Evolutionary conservation across 2,888 invertebrate species (phyloP).

Genomic region (Temnothorax ravouxi): DNA sequence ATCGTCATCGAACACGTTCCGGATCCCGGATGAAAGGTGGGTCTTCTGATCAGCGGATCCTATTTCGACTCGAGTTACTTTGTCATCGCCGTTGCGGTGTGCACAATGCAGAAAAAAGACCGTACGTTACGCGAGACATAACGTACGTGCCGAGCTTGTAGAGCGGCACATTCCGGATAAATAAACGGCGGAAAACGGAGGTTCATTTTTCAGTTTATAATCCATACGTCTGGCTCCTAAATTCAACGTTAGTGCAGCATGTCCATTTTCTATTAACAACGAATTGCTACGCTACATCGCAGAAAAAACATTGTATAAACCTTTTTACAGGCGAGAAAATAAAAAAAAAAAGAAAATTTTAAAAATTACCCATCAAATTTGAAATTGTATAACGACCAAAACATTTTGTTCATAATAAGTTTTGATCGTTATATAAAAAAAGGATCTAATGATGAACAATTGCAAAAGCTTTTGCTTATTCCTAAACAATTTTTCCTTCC

Average conservation of each 20-base stretch:
- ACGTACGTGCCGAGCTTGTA: slow-evolving; percentile 33
- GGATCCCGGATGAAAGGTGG: slow-evolving; percentile 49
- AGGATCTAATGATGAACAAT: not conserved
- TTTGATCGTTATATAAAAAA: not conserved
- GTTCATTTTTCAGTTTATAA: not conserved
- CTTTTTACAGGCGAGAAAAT: not conserved
- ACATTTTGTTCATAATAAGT: not conserved
- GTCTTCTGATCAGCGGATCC: slow-evolving; percentile 58
- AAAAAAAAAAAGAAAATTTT: not conserved
- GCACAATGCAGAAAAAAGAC: slow-evolving; percentile 9
- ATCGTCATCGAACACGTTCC: slow-evolving; percentile 48
- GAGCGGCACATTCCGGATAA: not conserved
- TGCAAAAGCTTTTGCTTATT: not conserved
- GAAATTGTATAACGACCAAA: not conserved
- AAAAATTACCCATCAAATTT: not conserved
- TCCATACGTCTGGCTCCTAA: not conserved
- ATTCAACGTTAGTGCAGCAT: not conserved
- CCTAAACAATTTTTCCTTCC: not conserved
- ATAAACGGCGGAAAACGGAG: slow-evolving; percentile 8
- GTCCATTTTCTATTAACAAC: not conserved
- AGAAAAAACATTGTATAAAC: not conserved
- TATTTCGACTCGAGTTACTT: slow-evolving; percentile 49
- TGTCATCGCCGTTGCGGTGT: not conserved
- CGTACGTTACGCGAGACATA: slow-evolving; percentile 27
- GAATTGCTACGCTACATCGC: not conserved